Evolutionary conservation across 2,888 invertebrate species (phyloP).

Genomic region (Branchipolynoe longqiensis): DNA sequence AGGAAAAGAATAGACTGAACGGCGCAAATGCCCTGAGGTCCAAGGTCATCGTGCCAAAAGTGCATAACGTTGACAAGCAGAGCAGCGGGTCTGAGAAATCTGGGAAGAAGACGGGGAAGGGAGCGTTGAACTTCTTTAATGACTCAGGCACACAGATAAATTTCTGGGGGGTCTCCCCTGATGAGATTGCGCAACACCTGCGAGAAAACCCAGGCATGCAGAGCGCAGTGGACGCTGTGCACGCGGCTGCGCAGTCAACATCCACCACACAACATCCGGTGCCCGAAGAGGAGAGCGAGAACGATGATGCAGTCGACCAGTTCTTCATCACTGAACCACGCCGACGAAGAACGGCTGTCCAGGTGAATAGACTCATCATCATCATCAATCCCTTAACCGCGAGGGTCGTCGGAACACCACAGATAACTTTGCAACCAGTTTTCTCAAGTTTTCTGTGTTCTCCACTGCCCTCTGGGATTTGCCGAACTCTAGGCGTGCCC

Average conservation of each 20-base stretch:
- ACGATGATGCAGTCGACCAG: constrained; percentile 16
- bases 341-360: background rate
- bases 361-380: background rate
- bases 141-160: constrained; percentile 68
- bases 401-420: too few relatives aligned
- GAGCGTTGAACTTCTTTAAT: constrained; percentile 63
- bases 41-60: background rate
- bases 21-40: background rate
- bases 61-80: background rate
- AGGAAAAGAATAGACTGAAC: background rate
- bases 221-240: background rate
- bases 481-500: too few relatives aligned
- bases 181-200: constrained; percentile 55
- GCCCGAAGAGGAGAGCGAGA: constrained; percentile 8
- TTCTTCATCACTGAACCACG: constrained; percentile 36
- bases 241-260: background rate
- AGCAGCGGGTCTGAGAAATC: background rate
- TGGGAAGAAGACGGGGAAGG: constrained; percentile 12
- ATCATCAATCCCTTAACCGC: too few relatives aligned
- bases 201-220: background rate
- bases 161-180: constrained; percentile 65
- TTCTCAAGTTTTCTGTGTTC: too few relatives aligned
- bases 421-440: too few relatives aligned
- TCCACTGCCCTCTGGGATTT: too few relatives aligned
- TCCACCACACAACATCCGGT: background rate